Evolutionary conservation across 1,140 invertebrate species (phyloP).

Genomic region (Drosophila sechellia): DNA sequence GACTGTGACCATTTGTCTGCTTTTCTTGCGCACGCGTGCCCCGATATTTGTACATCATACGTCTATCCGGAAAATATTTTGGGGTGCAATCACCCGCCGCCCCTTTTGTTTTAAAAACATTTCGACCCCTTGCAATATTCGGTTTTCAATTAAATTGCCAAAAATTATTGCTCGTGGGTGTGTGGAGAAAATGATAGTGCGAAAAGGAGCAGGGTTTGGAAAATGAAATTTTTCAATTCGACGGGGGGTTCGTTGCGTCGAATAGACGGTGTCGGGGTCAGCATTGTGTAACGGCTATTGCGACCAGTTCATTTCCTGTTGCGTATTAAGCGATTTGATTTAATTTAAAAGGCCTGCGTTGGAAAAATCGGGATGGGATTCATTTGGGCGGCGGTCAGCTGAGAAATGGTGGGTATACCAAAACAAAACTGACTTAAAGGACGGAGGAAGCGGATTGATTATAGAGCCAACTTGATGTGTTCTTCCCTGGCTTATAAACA

Average conservation of each 20-base stretch:
- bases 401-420: neutral
- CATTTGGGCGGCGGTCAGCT: neutral
- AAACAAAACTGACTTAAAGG: neutral
- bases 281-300: conserved; percentile 27
- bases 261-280: conserved; percentile 3
- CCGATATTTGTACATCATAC: conserved; percentile 1
- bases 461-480: too few relatives aligned
- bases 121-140: conserved; percentile 24
- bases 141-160: conserved; percentile 58
- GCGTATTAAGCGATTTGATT: conserved; percentile 33
- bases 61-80: neutral
- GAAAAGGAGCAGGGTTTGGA: neutral
- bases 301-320: conserved; percentile 39
- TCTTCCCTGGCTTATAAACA: too few relatives aligned
- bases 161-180: conserved; percentile 40
- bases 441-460: neutral
- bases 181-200: neutral
- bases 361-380: neutral
- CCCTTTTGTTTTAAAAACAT: conserved; percentile 21
- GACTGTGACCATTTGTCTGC: conserved; percentile 47
- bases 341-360: conserved; percentile 26
- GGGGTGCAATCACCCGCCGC: neutral
- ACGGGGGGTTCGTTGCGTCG: neutral
- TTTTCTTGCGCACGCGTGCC: conserved; percentile 53
- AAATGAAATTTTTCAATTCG: neutral